Percentiles rank a stretch among this genome's conserved stretches.
phyloP scores from a whole-genome alignment of 2,797 vertebrate species.

The Phrynocephalus guinanensis region DNA sequence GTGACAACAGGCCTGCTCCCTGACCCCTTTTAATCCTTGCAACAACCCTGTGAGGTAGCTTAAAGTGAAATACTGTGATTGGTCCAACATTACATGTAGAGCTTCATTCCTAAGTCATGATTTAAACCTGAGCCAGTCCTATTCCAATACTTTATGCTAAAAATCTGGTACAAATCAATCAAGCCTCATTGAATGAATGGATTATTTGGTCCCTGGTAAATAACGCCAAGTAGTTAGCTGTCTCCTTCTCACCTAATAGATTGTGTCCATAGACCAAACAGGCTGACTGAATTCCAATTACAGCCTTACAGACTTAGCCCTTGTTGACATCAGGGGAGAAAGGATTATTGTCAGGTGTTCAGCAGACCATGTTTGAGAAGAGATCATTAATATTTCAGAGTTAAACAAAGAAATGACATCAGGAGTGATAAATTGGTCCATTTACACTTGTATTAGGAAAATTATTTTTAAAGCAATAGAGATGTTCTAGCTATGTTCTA shows the following conservation, averaged over 20 bases:
- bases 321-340: slow-evolving; percentile 45
- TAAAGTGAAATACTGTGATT: neutral
- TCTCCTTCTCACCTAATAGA: slow-evolving; percentile 57
- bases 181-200: slow-evolving; percentile 2
- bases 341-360: slow-evolving; percentile 55
- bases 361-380: slow-evolving; percentile 65
- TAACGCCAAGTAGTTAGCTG: slow-evolving; percentile 15
- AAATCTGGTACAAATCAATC: neutral
- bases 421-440: slow-evolving; percentile 47
- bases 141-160: slow-evolving; percentile 18
- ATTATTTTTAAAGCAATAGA: slow-evolving; percentile 26
- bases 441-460: slow-evolving; percentile 39
- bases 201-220: neutral
- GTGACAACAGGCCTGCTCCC: too few species aligned
- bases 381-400: slow-evolving; percentile 75
- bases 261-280: slow-evolving; percentile 65
- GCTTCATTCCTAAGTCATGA: neutral
- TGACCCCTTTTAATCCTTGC: neutral
- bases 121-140: neutral
- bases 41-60: neutral
- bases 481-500: neutral
- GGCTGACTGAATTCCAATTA: slow-evolving; percentile 69
- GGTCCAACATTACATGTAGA: neutral
- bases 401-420: slow-evolving; percentile 62
- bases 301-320: slow-evolving; percentile 42